Evolutionary conservation across 2,797 vertebrate species (phyloP).

Genomic region (Austrolebias charrua): DNA sequence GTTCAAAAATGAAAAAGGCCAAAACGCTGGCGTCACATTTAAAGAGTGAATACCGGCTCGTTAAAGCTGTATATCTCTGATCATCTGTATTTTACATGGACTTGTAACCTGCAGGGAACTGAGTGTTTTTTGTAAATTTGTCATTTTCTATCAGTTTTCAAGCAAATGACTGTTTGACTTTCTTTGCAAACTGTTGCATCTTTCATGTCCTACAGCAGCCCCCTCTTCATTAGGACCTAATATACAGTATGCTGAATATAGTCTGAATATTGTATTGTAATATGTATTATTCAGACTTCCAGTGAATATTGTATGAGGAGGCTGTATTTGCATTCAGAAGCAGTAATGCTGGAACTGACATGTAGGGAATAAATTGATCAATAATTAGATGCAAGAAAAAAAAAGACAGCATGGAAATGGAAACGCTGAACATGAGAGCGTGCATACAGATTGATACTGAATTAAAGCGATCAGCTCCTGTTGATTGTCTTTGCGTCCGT

Average conservation of each 20-base stretch:
- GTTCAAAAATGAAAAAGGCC: too few relatives aligned
- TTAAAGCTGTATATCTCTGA: background rate
- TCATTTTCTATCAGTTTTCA: background rate
- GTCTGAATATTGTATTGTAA: conserved; percentile 45
- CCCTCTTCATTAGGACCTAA: conserved; percentile 36
- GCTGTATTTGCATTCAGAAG: conserved; percentile 45
- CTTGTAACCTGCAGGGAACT: too few relatives aligned
- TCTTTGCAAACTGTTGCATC: background rate
- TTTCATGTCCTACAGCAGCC: conserved; percentile 12
- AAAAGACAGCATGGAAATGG: background rate
- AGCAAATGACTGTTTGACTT: background rate
- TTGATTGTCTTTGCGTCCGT: conserved; percentile 13
- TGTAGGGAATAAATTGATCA: conserved; percentile 26
- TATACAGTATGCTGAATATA: conserved; percentile 21
- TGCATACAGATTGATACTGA: conserved; percentile 1
- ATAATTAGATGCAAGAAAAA: conserved; percentile 9
- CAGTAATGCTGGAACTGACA: conserved; percentile 9
- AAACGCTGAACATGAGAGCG: background rate
- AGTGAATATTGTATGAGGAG: conserved; percentile 50
- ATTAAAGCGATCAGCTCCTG: conserved; percentile 1
- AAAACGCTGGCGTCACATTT: background rate
- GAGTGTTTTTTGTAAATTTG: background rate
- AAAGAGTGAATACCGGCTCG: background rate
- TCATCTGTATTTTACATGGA: too few relatives aligned
- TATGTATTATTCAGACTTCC: conserved; percentile 39